Base-by-base conservation (phyloP, 2,888 invertebrate species). In the Corbicula japonica region DNA sequence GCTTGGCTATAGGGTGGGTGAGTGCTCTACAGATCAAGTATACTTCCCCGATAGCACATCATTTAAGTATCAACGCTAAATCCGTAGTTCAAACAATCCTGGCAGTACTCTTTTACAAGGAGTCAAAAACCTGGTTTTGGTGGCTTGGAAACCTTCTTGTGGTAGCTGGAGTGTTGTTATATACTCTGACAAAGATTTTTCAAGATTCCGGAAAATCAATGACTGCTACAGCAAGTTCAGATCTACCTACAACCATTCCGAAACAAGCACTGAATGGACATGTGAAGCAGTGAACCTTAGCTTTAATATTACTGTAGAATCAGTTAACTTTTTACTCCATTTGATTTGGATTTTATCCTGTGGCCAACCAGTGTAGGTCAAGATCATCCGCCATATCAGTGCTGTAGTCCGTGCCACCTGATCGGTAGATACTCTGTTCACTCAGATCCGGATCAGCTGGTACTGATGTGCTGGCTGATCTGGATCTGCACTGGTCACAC, bases 31-130 rank as follows among this genome's bases (percentile, higher is more conserved):
- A 93, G 85, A 93, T 93, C 26, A 89, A 92, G 62, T 88, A 92
- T 50, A 93, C 93, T 0, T 93, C 93, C 0, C 93, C 93, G 0
- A 86, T 92, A 5, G 91, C 93, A 0, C 93, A 93, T 80, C 92
- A 93, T 78, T 89, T 93, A 50, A 93, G 92, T 79, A 92, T 92
- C 66, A 93, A 92, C 76, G 89, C 92, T 26, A 93, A 93, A 76
- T 92, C 93, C 0, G 90, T 93, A 2, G 72, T 91, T 38, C 93
- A 93, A 86, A 93, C 93, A 4, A 69, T 93, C 3, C 74, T 93
- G 4, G 93, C 93, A 6, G 92, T 93, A 4, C 50, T 91, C 23
- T 89, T 88, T 70, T 90, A 88, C 76, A 82, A 90, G 18, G 91
- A 93, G 72, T 75, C 76, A 3, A 92, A 93, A 68, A 87, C 91